phyloP scores from a whole-genome alignment of 2,113 vertebrate species.

The Sinocyclocheilus maitianheensis region DNA sequence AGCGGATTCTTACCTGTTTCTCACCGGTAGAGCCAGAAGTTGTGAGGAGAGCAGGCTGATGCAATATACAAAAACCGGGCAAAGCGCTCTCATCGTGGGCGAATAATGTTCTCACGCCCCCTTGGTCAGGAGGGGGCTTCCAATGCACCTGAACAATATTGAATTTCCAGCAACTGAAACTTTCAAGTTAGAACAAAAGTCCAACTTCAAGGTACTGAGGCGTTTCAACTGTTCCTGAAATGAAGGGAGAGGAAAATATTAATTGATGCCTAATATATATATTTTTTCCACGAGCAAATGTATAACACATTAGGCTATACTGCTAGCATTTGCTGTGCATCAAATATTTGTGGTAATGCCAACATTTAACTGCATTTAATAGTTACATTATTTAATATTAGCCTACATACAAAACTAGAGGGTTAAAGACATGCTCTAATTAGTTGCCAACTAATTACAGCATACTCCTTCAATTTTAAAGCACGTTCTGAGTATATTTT shows the following conservation, averaged over 20 bases:
- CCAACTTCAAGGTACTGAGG: not conserved
- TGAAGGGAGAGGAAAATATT: not conserved
- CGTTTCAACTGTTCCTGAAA: not conserved
- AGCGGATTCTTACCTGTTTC: slow-evolving; percentile 67
- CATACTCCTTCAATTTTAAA: not conserved
- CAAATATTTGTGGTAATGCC: not conserved
- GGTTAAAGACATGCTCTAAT: not conserved
- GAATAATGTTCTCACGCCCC: slow-evolving; percentile 54
- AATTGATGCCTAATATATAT: not conserved
- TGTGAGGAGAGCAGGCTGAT: slow-evolving; percentile 76
- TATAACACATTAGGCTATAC: not conserved
- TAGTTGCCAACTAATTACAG: slow-evolving; percentile 6
- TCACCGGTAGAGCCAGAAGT: slow-evolving; percentile 65
- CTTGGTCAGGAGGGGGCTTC: slow-evolving; percentile 54
- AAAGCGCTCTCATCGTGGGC: slow-evolving; percentile 71
- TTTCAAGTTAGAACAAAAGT: not conserved
- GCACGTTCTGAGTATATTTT: not conserved
- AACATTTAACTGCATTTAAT: not conserved
- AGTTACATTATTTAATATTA: not conserved
- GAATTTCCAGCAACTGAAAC: slow-evolving; percentile 37
- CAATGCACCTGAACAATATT: slow-evolving; percentile 46
- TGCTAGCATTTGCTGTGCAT: not conserved
- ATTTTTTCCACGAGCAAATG: not conserved
- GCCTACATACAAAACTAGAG: not conserved
- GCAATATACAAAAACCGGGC: slow-evolving; percentile 73